phyloP scores from a whole-genome alignment of 92 coral and sea anemone species.

The Siderastrea radians region DNA sequence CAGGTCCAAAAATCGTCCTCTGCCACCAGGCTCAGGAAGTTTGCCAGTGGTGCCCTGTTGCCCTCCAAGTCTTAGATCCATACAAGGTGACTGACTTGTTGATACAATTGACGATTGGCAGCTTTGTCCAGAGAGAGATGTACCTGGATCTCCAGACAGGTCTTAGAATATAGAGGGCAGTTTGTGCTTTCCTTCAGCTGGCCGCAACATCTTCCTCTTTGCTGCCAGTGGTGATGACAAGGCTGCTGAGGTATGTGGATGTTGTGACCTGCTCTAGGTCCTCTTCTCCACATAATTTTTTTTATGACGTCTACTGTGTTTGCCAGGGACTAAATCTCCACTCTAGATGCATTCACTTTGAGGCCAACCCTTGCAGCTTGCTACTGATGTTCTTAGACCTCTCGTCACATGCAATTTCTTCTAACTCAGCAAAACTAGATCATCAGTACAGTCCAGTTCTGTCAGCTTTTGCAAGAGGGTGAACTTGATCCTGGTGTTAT shows the following conservation, averaged over 20 bases:
- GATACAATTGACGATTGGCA: neutral
- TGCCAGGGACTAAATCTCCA: neutral
- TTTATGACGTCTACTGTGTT: neutral
- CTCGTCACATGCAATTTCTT: neutral
- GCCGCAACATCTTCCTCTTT: slow-evolving; percentile 23
- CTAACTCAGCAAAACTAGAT: too few species aligned
- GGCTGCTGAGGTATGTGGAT: too few species aligned
- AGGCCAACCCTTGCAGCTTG: neutral
- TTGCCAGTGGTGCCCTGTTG: neutral
- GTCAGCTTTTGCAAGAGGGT: too few species aligned
- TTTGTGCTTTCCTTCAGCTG: neutral
- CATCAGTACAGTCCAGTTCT: too few species aligned
- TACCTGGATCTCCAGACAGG: slow-evolving; percentile 22
- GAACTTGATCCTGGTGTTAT: too few species aligned
- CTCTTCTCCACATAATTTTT: neutral
- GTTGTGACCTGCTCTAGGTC: neutral
- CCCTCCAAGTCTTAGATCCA: neutral
- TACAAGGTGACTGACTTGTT: neutral
- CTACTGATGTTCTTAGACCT: neutral
- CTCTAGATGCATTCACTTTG: neutral
- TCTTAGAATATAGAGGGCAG: slow-evolving; percentile 20
- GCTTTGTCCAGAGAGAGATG: slow-evolving; percentile 28
- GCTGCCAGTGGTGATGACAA: slow-evolving; percentile 18
- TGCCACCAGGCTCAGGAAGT: neutral
- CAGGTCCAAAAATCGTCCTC: neutral